These are phyloP conservation scores for Drosophila greeni DNA, from an alignment of 2,888 invertebrate species.

Conservation along the genomic window DNA sequence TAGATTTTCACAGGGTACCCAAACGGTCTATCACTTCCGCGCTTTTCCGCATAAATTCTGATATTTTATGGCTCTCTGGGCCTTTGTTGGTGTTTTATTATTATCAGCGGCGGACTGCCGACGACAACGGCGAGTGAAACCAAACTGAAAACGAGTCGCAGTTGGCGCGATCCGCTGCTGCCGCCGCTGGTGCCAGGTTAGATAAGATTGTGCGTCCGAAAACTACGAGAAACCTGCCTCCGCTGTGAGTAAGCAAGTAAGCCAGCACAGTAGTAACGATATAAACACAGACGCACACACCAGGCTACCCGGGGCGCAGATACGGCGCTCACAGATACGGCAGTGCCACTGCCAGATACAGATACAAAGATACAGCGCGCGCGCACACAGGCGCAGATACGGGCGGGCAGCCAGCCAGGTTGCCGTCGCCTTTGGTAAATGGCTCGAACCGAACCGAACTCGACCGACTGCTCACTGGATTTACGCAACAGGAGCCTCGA, in stretches of 20 bases:
- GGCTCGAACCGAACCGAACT: conserved; percentile 44
- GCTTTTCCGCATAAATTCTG: conserved; percentile 35
- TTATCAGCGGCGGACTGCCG: conserved; percentile 49
- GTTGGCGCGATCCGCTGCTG: conserved; percentile 41
- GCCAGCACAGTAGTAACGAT: conserved; percentile 66
- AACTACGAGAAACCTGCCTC: conserved; percentile 56
- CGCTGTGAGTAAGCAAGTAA: conserved; percentile 53
- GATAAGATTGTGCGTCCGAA: conserved; percentile 72
- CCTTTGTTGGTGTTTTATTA: conserved; percentile 24
- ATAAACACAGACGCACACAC: conserved; percentile 51
- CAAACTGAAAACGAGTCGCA: conserved; percentile 61
- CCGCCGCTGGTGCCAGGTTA: conserved; percentile 61
- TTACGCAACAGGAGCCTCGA: conserved; percentile 70
- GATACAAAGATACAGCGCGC: conserved; percentile 19
- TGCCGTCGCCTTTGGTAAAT: conserved; percentile 52
- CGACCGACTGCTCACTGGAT: conserved; percentile 68
- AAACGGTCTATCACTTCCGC: conserved; percentile 23
- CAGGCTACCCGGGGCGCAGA: conserved; percentile 10
- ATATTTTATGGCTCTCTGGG: conserved; percentile 21
- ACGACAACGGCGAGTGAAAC: conserved; percentile 69
- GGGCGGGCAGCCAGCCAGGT: conserved; percentile 44
- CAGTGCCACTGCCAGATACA: conserved; percentile 19
- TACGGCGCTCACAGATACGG: conserved; percentile 18
- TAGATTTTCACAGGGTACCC: conserved; percentile 23
- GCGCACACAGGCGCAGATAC: conserved; percentile 23